A percentile compares a stretch with the other conserved stretches of the same genome.
Conservation (phyloP, 2,888 invertebrate genomes). For the Sinhomidia bicolor region DNA sequence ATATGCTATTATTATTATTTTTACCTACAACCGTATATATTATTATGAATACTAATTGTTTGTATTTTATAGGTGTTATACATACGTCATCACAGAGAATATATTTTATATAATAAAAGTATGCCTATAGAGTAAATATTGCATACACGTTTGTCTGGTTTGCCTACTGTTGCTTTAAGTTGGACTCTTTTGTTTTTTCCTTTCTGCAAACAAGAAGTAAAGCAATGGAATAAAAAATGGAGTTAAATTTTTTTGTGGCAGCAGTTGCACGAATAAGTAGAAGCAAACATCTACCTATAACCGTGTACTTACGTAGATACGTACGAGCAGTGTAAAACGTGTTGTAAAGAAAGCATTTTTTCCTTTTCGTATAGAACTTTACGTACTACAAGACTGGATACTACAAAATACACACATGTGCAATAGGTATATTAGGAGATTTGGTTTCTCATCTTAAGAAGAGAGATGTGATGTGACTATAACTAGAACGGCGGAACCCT, state of each 20-base stretch:
- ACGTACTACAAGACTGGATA: neutral
- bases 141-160: neutral
- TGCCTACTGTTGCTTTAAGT: conserved; percentile 17
- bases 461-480: conserved; percentile 28
- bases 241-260: conserved; percentile 35
- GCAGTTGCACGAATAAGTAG: conserved; percentile 30
- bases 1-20: neutral
- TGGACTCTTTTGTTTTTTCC: conserved; percentile 36
- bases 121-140: conserved; percentile 12
- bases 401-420: neutral
- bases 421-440: neutral
- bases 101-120: neutral
- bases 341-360: neutral
- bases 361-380: neutral
- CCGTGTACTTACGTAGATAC: neutral
- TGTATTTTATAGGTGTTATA: neutral
- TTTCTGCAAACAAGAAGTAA: neutral
- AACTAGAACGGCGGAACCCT: neutral
- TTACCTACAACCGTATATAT: neutral
- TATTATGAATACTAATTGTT: neutral
- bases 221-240: neutral
- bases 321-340: neutral
- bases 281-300: conserved; percentile 23
- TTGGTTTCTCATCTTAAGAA: neutral
- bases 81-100: neutral